Base-by-base conservation (phyloP, 2,113 vertebrate species). In the Pitta sordida region DNA sequence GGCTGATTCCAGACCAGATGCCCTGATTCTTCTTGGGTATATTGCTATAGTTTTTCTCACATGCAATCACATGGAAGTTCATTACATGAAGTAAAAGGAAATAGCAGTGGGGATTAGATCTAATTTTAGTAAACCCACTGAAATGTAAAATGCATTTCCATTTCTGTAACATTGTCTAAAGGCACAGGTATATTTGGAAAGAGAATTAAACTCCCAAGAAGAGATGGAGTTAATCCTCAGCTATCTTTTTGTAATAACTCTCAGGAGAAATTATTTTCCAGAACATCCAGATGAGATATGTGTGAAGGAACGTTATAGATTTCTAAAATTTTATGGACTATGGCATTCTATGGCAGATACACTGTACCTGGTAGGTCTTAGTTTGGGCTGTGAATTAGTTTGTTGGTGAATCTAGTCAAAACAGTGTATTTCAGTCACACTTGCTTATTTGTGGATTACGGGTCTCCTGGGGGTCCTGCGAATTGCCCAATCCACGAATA, bases 1-100 rank as follows among this genome's bases (percentile, higher is more conserved):
- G 58, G n/a, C 20, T 93, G 85, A 83, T 85, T 94, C 49, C 71
- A 90, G 37, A 88, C 4, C 85, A 96, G 91, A 91, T 83, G 82
- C 46, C 82, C 41, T 39, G 44, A 71, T 79, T 82, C 89, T 86
- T 78, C 49, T 41, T 88, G 41, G 34, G 21, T 76, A 19, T 13
- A 68, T 29, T 36, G 27, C 56, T 24, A 2, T 0, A 49, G 27
- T 13, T 89, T 78, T 46, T 44, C 58, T 52, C 62, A 69, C 26
- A 16, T 49, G 26, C 10, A 75, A 11, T 23, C 15, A 2, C 76
- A 34, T 37, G 64, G 39, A 78, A 74, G 41, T 69, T 92, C 46
- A 68, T 68, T 59, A 18, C 34, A 8, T 3, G 8, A 14, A 71
- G 30, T 16, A 46, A 87, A 34, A 53, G 13, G 37, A 51, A 87